Evolutionary conservation across 1,140 invertebrate species (phyloP).

Genomic region (Pararge aegeria): DNA sequence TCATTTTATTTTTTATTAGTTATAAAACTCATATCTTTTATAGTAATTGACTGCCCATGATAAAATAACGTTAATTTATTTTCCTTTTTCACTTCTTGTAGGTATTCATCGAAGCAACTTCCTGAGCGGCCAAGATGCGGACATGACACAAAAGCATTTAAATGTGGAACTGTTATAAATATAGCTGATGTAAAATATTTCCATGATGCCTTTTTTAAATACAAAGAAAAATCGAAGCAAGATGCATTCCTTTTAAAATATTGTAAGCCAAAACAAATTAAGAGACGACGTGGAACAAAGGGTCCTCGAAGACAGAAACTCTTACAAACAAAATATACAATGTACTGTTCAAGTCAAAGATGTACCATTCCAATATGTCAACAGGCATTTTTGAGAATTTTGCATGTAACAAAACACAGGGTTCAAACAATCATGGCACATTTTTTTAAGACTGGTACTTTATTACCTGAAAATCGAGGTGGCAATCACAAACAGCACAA

Average conservation of each 20-base stretch:
- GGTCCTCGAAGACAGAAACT: no score
- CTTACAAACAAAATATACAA: no score
- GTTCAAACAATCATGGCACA: constrained; percentile 10
- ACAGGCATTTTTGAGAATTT: constrained; percentile 14
- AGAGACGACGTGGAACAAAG: constrained; percentile 12
- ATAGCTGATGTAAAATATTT: constrained; percentile 13
- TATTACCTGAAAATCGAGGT: constrained; percentile 16
- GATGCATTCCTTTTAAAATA: no score
- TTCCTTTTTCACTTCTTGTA: neutral
- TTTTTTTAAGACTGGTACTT: constrained; percentile 15
- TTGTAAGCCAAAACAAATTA: constrained; percentile 13
- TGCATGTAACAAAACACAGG: constrained; percentile 12
- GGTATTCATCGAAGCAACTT: no score
- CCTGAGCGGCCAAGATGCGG: no score
- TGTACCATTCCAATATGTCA: constrained; percentile 11
- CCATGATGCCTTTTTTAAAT: no score
- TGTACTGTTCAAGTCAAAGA: constrained; percentile 15
- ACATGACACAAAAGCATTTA: no score
- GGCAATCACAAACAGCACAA: constrained; percentile 11
- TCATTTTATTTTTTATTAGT: constrained; percentile 1
- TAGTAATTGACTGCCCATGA: no score
- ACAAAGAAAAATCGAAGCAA: no score
- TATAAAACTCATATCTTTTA: constrained; percentile 8
- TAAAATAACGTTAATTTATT: neutral
- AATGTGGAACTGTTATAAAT: constrained; percentile 11